Conservation (phyloP, 2,797 vertebrate species). For the Enteromius unitaeniatus region DNA sequence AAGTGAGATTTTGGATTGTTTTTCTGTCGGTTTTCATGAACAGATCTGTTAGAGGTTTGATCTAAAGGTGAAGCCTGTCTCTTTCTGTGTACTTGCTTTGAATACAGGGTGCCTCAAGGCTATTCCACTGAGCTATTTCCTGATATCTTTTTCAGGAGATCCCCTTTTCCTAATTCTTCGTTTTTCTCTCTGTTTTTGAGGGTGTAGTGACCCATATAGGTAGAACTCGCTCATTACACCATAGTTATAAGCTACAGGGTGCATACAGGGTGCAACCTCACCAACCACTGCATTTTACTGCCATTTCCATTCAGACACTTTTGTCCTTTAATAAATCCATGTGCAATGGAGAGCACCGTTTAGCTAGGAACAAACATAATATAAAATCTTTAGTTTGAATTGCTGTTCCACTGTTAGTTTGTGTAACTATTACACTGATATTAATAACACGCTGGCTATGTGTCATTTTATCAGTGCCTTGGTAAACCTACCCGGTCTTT, state of each 20-base stretch:
- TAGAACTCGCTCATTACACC: neutral
- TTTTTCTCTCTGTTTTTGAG: neutral
- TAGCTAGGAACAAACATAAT: neutral
- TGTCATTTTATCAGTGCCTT: neutral
- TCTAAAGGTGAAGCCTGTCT: neutral
- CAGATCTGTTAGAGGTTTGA: neutral
- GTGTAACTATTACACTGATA: neutral
- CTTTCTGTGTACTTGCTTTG: neutral
- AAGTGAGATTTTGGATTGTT: neutral
- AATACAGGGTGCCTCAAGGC: neutral
- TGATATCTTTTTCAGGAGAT: neutral
- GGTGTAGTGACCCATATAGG: conserved; percentile 10
- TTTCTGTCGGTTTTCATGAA: neutral
- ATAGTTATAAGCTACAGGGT: neutral
- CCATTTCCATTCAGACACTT: neutral
- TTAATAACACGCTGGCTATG: neutral
- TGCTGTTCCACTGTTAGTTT: neutral
- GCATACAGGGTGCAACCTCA: neutral
- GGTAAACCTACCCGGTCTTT: neutral
- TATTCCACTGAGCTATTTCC: neutral
- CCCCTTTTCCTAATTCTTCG: no score
- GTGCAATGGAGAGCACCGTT: neutral
- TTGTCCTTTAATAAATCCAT: neutral
- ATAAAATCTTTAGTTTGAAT: neutral
- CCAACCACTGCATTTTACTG: neutral